Evolutionary conservation across 1,140 invertebrate genomes (phyloP).

Genomic region (Drosophila rhopaloa): DNA sequence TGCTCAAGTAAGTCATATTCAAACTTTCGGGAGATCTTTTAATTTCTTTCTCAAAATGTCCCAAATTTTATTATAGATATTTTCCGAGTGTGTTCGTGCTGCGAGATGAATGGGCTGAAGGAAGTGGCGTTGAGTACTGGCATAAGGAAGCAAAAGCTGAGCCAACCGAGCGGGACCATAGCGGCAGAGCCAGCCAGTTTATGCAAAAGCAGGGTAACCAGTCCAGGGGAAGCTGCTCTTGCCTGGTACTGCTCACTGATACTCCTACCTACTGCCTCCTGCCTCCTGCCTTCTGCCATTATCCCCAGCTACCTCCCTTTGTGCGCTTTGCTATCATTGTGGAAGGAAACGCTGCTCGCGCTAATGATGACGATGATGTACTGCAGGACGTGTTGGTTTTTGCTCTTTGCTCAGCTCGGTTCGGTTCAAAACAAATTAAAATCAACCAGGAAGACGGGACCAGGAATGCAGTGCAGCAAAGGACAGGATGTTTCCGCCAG

Average conservation of each 20-base stretch:
- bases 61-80: not conserved
- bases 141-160: conserved; percentile 76
- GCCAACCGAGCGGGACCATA: conserved; percentile 42
- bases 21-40: not conserved
- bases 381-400: conserved; percentile 78
- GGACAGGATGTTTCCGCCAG: conserved; percentile 23
- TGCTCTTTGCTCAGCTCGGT: conserved; percentile 62
- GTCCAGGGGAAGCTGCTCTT: conserved; percentile 31
- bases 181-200: conserved; percentile 30
- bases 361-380: conserved; percentile 82
- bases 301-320: conserved; percentile 10
- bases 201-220: conserved; percentile 44
- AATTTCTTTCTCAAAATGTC: not conserved
- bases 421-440: conserved; percentile 78
- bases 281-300: not conserved
- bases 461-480: conserved; percentile 27
- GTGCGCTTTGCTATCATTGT: conserved; percentile 45
- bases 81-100: conserved; percentile 45
- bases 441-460: conserved; percentile 58
- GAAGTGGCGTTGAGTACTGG: conserved; percentile 80
- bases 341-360: conserved; percentile 63
- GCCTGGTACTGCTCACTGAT: not conserved
- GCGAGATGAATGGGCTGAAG: conserved; percentile 75
- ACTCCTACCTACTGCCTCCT: not conserved
- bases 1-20: not conserved